Percentiles rank a stretch among this genome's conserved stretches.
These are phyloP conservation scores for Strongylocentrotus purpuratus DNA, from an alignment of 35 echinoderm and acorn worm species.

Conservation along the genomic window DNA sequence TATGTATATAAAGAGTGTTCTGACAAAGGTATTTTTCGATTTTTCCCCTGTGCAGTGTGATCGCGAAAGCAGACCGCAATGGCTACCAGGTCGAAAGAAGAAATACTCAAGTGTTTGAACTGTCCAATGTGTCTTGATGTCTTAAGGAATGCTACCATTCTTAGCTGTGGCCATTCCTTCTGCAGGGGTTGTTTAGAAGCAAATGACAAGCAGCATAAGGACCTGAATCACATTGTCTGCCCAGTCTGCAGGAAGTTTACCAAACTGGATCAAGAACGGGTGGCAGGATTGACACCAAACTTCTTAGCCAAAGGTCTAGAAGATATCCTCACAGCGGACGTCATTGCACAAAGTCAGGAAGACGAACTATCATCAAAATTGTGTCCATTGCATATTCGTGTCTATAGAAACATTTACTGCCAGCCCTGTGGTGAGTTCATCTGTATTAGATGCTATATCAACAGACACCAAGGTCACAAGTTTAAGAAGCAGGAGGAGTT, in stretches of 20 bases:
- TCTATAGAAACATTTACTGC: not conserved
- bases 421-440: not conserved
- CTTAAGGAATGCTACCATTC: not conserved
- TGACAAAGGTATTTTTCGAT: too few relatives aligned
- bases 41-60: not conserved
- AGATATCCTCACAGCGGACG: not conserved
- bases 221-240: not conserved
- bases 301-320: not conserved
- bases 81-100: not conserved
- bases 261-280: not conserved
- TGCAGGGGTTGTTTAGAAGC: not conserved
- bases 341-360: not conserved
- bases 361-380: not conserved
- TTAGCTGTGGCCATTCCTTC: not conserved
- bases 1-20: too few relatives aligned
- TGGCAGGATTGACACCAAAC: not conserved
- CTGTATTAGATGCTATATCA: not conserved
- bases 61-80: not conserved
- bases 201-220: not conserved
- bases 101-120: not conserved
- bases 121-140: constrained; percentile 24
- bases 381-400: not conserved
- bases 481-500: not conserved
- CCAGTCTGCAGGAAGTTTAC: not conserved
- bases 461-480: not conserved